phyloP scores from a whole-genome alignment of 2,797 vertebrate genomes.

The Argyrosomus regius region DNA sequence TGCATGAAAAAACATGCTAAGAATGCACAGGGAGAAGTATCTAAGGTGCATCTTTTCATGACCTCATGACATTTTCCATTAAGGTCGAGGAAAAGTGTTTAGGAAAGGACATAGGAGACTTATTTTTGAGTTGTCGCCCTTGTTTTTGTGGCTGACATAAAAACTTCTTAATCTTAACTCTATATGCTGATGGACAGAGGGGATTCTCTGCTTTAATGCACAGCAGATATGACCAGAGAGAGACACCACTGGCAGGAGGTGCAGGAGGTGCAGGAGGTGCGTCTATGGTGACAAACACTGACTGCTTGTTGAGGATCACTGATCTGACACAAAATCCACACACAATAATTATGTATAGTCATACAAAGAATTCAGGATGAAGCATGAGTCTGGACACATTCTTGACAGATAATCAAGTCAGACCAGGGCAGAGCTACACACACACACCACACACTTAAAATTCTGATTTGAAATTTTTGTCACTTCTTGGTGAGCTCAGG shows the following conservation, averaged over 20 bases:
- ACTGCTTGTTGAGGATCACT: neutral
- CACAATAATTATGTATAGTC: neutral
- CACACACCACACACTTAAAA: neutral
- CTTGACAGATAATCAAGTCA: neutral
- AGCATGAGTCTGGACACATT: neutral
- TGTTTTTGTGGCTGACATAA: neutral
- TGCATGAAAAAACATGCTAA: too few species aligned
- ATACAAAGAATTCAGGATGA: neutral
- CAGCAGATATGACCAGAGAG: neutral
- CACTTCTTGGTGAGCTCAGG: neutral
- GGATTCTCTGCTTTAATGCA: conserved; percentile 8
- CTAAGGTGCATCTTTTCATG: too few species aligned
- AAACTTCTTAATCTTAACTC: neutral
- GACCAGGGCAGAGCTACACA: neutral
- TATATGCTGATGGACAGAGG: neutral
- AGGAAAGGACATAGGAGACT: too few species aligned
- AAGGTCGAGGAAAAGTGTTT: too few species aligned
- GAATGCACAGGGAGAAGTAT: too few species aligned
- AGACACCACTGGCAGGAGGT: neutral
- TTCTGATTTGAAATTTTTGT: neutral
- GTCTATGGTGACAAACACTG: neutral
- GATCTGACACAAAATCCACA: conserved; percentile 5
- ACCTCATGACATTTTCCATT: too few species aligned
- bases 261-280: neutral
- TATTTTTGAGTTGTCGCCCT: too few species aligned